Evolutionary conservation across 2,797 vertebrate species (phyloP).

Genomic region (Crenichthys baileyi): DNA sequence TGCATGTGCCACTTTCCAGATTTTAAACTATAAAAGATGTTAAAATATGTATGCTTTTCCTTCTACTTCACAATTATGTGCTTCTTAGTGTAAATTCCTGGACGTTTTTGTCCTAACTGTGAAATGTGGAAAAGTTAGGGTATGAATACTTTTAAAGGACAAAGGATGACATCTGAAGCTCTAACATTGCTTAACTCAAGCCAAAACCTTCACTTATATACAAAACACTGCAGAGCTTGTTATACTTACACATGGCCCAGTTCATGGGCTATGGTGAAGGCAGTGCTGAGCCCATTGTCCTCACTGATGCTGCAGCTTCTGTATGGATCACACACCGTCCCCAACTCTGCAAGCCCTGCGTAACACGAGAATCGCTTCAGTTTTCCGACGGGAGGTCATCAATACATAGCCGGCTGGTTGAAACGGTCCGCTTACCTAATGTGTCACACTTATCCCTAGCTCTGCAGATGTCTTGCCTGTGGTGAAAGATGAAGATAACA

Average conservation of each 20-base stretch:
- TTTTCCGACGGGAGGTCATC: neutral
- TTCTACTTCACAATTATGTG: neutral
- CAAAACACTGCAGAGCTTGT: constrained; percentile 20
- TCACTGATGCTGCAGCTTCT: constrained; percentile 98
- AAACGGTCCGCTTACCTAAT: constrained; percentile 83
- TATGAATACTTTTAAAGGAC: constrained; percentile 19
- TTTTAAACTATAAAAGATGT: neutral
- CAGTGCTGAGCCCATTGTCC: constrained; percentile 96
- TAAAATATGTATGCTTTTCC: neutral
- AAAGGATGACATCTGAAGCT: constrained; percentile 25
- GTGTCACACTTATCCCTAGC: constrained; percentile 98
- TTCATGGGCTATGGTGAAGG: constrained; percentile 98
- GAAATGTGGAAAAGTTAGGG: neutral
- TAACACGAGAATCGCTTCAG: constrained; percentile 8
- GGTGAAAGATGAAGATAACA: constrained; percentile 38
- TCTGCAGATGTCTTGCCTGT: constrained; percentile 98
- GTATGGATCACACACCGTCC: constrained; percentile 96
- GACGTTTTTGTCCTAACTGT: constrained; percentile 12
- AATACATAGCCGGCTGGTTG: neutral
- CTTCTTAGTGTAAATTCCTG: neutral
- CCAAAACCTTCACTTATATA: constrained; percentile 9
- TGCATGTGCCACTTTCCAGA: neutral
- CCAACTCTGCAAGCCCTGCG: constrained; percentile 94
- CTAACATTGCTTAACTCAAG: constrained; percentile 8
- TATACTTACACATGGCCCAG: constrained; percentile 97